phyloP scores from a whole-genome alignment of 2,113 vertebrate genomes.

The Glaucidium brasilianum region DNA sequence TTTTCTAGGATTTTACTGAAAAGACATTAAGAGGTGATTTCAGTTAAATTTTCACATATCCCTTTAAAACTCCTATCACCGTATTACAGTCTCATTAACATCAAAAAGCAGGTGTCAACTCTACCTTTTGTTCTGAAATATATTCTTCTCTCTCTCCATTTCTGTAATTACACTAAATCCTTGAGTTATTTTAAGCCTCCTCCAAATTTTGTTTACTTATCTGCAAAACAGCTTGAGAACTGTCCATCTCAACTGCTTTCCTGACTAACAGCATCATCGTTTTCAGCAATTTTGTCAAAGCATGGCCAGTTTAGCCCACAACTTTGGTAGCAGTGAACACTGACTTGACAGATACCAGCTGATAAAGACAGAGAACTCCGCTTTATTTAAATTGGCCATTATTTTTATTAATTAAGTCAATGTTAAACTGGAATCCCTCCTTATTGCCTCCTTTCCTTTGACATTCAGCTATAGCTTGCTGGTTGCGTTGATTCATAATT shows the following conservation, averaged over 20 bases:
- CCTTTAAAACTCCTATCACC: background rate
- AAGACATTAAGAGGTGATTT: background rate
- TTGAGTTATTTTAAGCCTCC: background rate
- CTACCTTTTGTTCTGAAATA: background rate
- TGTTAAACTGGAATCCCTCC: background rate
- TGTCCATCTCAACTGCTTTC: background rate
- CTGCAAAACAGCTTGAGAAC: background rate
- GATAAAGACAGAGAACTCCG: background rate
- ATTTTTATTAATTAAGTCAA: background rate
- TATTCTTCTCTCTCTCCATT: background rate
- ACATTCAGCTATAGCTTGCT: background rate
- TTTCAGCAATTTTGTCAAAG: background rate
- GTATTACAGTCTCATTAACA: background rate
- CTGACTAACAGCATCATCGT: background rate
- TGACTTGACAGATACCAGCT: background rate
- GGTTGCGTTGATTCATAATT: background rate
- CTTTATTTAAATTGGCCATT: background rate
- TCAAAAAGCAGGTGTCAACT: background rate
- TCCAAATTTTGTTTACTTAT: background rate
- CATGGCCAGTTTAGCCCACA: background rate
- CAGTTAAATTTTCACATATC: background rate
- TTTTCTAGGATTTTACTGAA: background rate
- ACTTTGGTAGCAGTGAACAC: background rate
- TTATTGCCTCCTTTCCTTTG: background rate
- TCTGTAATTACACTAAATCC: background rate